Conservation (phyloP, 2,797 vertebrate genomes). For the Odontamblyopus lacepedii region DNA sequence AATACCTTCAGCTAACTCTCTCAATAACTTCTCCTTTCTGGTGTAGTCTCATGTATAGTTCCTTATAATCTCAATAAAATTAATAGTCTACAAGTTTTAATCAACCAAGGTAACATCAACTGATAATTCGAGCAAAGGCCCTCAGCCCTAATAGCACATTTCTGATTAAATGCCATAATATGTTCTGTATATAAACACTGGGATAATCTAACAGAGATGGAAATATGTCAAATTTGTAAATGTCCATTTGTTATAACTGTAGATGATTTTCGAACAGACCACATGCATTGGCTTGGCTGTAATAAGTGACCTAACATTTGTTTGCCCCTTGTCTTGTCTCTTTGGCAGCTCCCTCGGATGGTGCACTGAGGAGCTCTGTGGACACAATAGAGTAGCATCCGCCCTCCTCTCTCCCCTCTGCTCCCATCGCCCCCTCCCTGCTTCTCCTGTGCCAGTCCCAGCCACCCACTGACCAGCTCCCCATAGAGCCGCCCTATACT, state of each 20-base stretch:
- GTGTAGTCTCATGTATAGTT: no score
- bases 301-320: background rate
- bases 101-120: no score
- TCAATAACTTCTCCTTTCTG: no score
- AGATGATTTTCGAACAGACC: background rate
- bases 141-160: no score
- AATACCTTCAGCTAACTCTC: no score
- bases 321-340: constrained; percentile 34
- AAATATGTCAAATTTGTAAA: no score
- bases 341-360: constrained; percentile 56
- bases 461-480: constrained; percentile 39
- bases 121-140: no score
- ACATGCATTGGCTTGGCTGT: background rate
- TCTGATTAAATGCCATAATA: no score
- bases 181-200: no score
- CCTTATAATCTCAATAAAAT: no score
- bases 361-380: constrained; percentile 58
- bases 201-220: no score
- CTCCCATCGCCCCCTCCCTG: constrained; percentile 34
- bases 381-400: constrained; percentile 50
- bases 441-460: constrained; percentile 41
- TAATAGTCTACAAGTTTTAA: no score
- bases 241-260: background rate
- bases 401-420: constrained; percentile 49
- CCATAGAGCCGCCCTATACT: constrained; percentile 28